Percentiles rank a stretch among this genome's conserved stretches.
These are phyloP conservation scores for Lasiurus borealis DNA, from an alignment of 2,113 vertebrate species.

Conservation along the genomic window DNA sequence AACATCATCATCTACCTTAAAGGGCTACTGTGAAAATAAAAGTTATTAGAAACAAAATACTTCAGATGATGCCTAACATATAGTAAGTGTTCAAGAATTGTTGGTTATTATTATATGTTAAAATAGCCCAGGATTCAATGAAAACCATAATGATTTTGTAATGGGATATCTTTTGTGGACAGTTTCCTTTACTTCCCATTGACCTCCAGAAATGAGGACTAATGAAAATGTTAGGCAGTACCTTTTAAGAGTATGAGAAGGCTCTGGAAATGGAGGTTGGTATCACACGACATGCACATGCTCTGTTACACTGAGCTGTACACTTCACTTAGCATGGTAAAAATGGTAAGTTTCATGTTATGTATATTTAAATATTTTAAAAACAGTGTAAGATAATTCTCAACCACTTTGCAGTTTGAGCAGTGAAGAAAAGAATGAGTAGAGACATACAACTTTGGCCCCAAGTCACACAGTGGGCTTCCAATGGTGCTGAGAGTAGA, in stretches of 20 bases:
- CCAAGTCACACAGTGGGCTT: background rate
- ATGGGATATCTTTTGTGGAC: background rate
- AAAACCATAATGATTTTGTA: background rate
- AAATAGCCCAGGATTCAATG: background rate
- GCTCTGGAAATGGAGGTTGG: background rate
- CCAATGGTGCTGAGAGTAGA: background rate
- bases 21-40: background rate
- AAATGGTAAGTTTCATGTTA: background rate
- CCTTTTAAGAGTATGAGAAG: background rate
- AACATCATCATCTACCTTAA: background rate
- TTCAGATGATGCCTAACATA: background rate
- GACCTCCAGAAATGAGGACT: background rate
- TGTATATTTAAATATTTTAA: background rate
- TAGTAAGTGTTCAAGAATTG: background rate
- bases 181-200: background rate
- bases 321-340: background rate
- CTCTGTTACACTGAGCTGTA: background rate
- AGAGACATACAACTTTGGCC: background rate
- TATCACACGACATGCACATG: rapidly evolving
- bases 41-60: background rate
- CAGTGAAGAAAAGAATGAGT: background rate
- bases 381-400: background rate
- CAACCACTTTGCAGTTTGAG: background rate
- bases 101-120: background rate
- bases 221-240: background rate